These are phyloP conservation scores for Sminthopsis crassicaudata DNA, from an alignment of 2,113 vertebrate genomes.

Conservation along the genomic window DNA sequence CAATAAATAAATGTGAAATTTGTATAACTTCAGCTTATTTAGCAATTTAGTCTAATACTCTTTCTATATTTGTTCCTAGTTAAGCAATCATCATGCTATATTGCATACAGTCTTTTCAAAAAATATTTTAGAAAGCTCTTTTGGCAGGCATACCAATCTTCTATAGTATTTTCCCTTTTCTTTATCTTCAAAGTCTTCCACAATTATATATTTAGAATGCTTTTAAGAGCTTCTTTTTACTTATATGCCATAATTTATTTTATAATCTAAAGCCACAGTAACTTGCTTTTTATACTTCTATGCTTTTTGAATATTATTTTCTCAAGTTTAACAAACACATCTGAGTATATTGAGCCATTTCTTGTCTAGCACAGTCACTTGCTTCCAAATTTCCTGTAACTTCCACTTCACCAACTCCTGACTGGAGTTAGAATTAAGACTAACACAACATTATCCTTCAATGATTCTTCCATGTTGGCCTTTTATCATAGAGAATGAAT, in stretches of 20 bases:
- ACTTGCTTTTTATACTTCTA: not conserved
- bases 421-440: not conserved
- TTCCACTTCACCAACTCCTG: not conserved
- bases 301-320: not conserved
- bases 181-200: not conserved
- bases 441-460: not conserved
- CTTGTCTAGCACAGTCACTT: not conserved
- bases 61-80: not conserved
- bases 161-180: not conserved
- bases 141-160: not conserved
- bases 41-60: not conserved
- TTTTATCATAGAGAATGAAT: not conserved
- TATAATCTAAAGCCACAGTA: not conserved
- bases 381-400: not conserved
- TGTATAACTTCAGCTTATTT: not conserved
- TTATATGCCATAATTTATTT: not conserved
- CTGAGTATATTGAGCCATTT: not conserved
- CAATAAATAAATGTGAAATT: too few relatives aligned
- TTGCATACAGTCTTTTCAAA: not conserved
- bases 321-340: not conserved
- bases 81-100: not conserved
- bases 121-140: not conserved
- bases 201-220: not conserved
- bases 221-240: not conserved
- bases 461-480: not conserved